Evolutionary conservation across 1,140 invertebrate species (phyloP).

Genomic region (Temnothorax curvispinosus): DNA sequence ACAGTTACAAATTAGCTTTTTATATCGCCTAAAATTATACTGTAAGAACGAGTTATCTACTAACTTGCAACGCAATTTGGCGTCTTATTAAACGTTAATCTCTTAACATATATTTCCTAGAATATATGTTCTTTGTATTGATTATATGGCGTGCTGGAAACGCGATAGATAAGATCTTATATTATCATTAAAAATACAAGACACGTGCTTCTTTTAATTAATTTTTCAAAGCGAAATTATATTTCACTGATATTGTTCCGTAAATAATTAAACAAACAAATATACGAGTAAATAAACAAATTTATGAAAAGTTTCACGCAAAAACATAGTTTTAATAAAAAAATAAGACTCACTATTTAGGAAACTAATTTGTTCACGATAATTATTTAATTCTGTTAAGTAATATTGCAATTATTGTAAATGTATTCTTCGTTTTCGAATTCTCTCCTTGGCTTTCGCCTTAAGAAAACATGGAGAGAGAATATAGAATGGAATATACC

Average conservation of each 20-base stretch:
- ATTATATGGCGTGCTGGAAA: conserved; percentile 18
- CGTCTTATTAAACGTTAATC: conserved; percentile 7
- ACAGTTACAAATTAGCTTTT: not conserved
- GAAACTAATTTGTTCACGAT: not conserved
- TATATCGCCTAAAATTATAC: not conserved
- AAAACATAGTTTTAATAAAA: not conserved
- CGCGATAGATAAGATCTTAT: conserved; percentile 30
- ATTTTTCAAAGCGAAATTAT: not conserved
- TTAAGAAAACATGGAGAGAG: not conserved
- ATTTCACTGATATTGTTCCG: not conserved
- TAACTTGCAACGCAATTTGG: not conserved
- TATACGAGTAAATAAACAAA: not conserved
- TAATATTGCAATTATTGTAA: not conserved
- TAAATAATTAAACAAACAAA: too few species aligned
- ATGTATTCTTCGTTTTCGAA: not conserved
- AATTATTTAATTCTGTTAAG: not conserved
- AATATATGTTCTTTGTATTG: conserved; percentile 29
- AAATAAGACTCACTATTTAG: not conserved
- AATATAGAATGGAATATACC: conserved; percentile 23
- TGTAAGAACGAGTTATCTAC: not conserved
- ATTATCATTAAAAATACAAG: conserved; percentile 32
- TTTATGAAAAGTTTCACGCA: not conserved
- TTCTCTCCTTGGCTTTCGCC: not conserved
- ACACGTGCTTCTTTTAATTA: not conserved
- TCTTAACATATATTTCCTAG: not conserved